Percentiles rank a stretch among this genome's conserved stretches.
These are phyloP conservation scores for Anabas testudineus DNA, from an alignment of 2,797 vertebrate species.

Conservation along the genomic window DNA sequence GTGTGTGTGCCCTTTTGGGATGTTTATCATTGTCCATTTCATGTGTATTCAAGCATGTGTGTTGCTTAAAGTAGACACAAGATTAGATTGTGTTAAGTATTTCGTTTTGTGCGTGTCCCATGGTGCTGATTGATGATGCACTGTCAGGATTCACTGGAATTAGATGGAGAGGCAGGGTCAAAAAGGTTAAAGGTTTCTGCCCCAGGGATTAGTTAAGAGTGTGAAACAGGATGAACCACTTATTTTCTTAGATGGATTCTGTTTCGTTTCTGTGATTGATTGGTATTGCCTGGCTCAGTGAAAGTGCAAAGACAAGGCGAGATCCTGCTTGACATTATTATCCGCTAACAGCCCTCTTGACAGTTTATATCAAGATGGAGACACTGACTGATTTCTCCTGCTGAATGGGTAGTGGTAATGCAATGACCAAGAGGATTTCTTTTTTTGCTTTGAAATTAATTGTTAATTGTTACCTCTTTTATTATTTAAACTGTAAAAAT, in stretches of 20 bases:
- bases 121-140: slow-evolving; percentile 59
- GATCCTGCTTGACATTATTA: slow-evolving; percentile 30
- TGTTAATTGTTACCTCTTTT: background rate
- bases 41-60: slow-evolving; percentile 43
- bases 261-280: slow-evolving; percentile 61
- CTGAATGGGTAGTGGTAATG: slow-evolving; percentile 4
- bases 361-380: slow-evolving; percentile 21
- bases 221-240: slow-evolving; percentile 51
- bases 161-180: slow-evolving; percentile 52
- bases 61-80: slow-evolving; percentile 43
- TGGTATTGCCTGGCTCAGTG: slow-evolving; percentile 23
- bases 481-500: too few relatives aligned
- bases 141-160: slow-evolving; percentile 38
- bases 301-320: slow-evolving; percentile 24
- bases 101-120: slow-evolving; percentile 36
- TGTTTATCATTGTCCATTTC: slow-evolving; percentile 29
- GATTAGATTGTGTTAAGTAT: slow-evolving; percentile 65
- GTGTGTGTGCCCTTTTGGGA: slow-evolving; percentile 6
- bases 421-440: slow-evolving; percentile 20
- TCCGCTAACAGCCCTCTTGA: background rate
- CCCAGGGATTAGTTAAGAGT: slow-evolving; percentile 55
- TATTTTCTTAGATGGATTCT: slow-evolving; percentile 48
- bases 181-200: slow-evolving; percentile 54
- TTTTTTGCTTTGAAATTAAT: background rate
- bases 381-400: slow-evolving; percentile 13